Conservation (phyloP, 2,888 invertebrate species). For the Pocota personata region DNA sequence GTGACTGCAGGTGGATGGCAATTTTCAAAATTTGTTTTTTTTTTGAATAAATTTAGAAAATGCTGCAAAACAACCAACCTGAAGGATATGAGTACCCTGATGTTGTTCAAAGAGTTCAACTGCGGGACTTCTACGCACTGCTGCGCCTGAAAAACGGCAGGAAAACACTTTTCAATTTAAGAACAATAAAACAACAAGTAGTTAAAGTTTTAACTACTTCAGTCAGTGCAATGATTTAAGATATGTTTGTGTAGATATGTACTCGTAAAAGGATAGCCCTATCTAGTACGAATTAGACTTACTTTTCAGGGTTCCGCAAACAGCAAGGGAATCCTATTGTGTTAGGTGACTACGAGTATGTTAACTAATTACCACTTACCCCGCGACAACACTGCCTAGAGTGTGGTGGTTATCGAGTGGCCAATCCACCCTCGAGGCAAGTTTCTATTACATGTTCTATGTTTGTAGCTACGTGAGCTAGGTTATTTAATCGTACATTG, state of each 20-base stretch:
- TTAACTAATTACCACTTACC: too few species aligned
- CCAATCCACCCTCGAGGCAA: too few species aligned
- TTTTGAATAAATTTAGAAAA: not conserved
- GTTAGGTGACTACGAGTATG: too few species aligned
- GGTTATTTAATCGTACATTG: too few species aligned
- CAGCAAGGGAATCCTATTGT: too few species aligned
- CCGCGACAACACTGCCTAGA: too few species aligned
- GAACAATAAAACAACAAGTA: conserved; percentile 43
- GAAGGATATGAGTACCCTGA: conserved; percentile 98
- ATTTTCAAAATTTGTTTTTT: not conserved
- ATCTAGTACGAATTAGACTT: too few species aligned
- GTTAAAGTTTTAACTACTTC: not conserved
- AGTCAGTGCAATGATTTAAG: not conserved
- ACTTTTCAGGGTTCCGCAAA: too few species aligned
- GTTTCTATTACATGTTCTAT: too few species aligned
- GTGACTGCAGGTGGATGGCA: conserved; percentile 89
- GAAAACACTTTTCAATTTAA: conserved; percentile 69
- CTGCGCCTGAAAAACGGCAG: conserved; percentile 87
- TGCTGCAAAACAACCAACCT: conserved; percentile 85
- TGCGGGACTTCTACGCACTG: conserved; percentile 88
- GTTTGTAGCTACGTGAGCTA: too few species aligned
- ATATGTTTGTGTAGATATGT: not conserved
- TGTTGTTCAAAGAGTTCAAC: conserved; percentile 96
- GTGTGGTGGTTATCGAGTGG: too few species aligned
- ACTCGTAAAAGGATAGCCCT: too few species aligned